A percentile compares a stretch with the other conserved stretches of the same genome.
Conservation (phyloP, 92 coral and sea anemone genomes). For the Epizoanthus stellaris region DNA sequence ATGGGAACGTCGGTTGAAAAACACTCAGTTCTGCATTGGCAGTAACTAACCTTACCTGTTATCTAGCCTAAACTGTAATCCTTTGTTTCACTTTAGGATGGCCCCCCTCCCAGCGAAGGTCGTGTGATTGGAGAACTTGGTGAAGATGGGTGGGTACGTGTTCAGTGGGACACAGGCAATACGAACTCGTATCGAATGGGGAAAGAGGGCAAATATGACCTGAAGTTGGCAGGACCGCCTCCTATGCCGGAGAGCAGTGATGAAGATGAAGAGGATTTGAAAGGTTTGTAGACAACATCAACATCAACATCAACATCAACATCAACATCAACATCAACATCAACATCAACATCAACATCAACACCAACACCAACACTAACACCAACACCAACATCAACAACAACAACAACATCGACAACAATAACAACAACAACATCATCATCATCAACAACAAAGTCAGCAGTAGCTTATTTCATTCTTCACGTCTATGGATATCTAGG, state of each 20-base stretch:
- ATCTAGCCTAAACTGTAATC: too few species aligned
- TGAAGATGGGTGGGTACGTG: conserved; percentile 99
- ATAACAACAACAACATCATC: too few species aligned
- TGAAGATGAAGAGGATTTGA: conserved; percentile 96
- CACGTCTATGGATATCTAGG: too few species aligned
- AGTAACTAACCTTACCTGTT: too few species aligned
- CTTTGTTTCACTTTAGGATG: conserved; percentile 67
- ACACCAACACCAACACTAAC: not conserved
- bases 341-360: not conserved
- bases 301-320: not conserved
- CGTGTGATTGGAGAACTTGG: conserved; percentile 98
- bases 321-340: not conserved
- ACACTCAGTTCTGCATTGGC: too few species aligned
- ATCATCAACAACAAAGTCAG: too few species aligned
- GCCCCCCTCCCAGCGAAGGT: conserved; percentile 97
- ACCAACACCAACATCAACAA: not conserved
- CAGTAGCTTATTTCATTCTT: too few species aligned
- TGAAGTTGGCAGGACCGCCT: conserved; percentile 96
- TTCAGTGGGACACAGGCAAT: conserved; percentile 99
- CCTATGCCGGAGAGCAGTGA: conserved; percentile 98
- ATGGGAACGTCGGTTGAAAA: too few species aligned
- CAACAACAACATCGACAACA: not conserved
- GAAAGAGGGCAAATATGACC: conserved; percentile 95
- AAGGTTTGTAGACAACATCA: conserved; percentile 62
- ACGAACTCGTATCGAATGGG: conserved; percentile 99